Evolutionary conservation across 2,797 vertebrate genomes (phyloP).

Genomic region (Euphonia xanthogaster): DNA sequence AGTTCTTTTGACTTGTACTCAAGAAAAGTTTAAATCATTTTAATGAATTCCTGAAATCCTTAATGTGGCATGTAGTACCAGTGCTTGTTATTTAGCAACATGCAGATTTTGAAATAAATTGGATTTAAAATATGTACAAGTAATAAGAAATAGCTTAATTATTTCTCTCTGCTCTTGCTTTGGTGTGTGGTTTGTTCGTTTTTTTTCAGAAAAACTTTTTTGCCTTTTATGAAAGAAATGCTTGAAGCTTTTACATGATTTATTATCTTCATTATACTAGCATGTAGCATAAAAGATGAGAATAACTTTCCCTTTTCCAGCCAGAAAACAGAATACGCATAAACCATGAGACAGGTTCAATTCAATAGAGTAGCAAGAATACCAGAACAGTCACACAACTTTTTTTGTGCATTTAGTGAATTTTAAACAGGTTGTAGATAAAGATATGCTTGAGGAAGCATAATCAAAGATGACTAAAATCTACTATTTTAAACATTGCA

Average conservation of each 20-base stretch:
- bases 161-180: neutral
- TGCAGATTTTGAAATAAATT: neutral
- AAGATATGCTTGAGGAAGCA: neutral
- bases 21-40: conserved; percentile 29
- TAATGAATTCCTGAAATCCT: neutral
- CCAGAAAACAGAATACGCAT: neutral
- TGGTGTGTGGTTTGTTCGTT: neutral
- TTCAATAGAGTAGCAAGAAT: neutral
- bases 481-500: neutral
- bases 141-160: neutral
- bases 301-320: neutral
- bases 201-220: neutral
- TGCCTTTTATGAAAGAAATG: neutral
- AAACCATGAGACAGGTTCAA: neutral
- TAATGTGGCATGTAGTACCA: neutral
- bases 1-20: conserved; percentile 6
- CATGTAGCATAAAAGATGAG: neutral
- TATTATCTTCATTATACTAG: neutral
- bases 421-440: neutral
- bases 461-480: conserved; percentile 21
- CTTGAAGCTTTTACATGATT: neutral
- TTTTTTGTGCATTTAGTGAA: neutral
- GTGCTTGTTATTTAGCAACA: neutral
- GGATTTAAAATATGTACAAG: neutral
- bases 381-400: neutral